Percentiles rank a stretch among this genome's conserved stretches.
phyloP scores from a whole-genome alignment of 2,113 vertebrate species.

The Willisornis vidua region DNA sequence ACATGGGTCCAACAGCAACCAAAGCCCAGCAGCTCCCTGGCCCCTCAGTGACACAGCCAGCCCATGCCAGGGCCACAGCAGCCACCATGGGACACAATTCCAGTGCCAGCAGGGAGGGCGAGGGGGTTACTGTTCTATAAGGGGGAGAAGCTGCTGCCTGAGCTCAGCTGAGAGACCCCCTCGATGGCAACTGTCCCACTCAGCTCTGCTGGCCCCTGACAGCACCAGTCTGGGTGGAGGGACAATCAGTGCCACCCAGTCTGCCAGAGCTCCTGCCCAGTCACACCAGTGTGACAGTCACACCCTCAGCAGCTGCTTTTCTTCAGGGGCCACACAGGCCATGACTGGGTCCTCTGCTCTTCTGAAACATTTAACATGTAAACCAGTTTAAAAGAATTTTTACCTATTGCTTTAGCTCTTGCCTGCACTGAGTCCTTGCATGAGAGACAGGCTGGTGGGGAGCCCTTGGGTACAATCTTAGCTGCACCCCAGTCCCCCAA shows the following conservation, averaged over 20 bases:
- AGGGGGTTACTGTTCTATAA: neutral
- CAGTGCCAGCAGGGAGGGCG: fast-evolving
- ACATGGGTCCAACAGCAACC: neutral
- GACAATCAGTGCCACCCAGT: neutral
- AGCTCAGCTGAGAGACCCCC: neutral
- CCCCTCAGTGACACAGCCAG: neutral
- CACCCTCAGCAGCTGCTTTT: neutral
- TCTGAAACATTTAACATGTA: neutral
- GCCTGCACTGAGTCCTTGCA: neutral
- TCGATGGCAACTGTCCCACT: fast-evolving
- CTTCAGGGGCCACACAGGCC: neutral
- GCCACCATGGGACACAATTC: neutral
- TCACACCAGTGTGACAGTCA: fast-evolving
- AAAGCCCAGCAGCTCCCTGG: neutral
- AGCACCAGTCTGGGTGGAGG: neutral
- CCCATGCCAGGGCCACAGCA: neutral
- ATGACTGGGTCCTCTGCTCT: neutral
- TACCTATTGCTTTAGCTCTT: neutral
- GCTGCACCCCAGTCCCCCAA: neutral
- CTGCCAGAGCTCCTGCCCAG: neutral
- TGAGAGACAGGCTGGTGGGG: neutral
- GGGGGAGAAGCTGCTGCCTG: neutral
- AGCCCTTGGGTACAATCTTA: neutral
- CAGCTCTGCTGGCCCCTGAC: neutral
- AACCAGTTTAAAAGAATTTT: neutral